These are phyloP conservation scores for Hystrix cristata DNA, from an alignment of 2,113 vertebrate species.

Conservation along the genomic window DNA sequence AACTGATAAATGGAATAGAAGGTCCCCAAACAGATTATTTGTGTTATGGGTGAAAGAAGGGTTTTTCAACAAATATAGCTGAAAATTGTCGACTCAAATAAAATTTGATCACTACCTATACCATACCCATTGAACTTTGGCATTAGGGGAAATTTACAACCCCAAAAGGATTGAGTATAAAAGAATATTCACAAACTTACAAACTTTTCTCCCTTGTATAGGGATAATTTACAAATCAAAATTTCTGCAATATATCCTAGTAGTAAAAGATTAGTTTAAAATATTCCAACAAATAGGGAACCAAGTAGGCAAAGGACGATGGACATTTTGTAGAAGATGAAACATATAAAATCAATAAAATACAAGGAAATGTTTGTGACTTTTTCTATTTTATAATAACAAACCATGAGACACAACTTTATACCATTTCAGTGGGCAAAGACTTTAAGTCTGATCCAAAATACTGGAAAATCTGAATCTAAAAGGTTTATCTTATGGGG, in stretches of 20 bases:
- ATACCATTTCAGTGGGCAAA: not conserved
- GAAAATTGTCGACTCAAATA: not conserved
- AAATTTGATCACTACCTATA: not conserved
- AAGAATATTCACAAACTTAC: not conserved
- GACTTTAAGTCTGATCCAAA: not conserved
- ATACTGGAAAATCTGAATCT: not conserved
- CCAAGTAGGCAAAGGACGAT: not conserved
- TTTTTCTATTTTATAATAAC: no score
- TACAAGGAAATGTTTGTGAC: not conserved
- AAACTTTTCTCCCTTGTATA: not conserved
- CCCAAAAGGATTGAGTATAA: not conserved
- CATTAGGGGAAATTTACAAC: not conserved
- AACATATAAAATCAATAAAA: conserved; percentile 10
- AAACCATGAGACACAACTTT: not conserved
- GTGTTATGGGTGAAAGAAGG: not conserved
- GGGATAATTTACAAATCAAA: not conserved
- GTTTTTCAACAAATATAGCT: not conserved
- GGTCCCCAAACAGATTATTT: not conserved
- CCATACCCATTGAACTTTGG: not conserved
- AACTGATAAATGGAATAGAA: not conserved
- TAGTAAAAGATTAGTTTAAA: not conserved
- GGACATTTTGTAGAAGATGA: not conserved
- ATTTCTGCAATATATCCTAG: not conserved
- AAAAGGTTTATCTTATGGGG: not conserved
- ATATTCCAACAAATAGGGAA: not conserved